Base-by-base conservation (phyloP, 2,797 vertebrate species). In the Argya squamiceps region DNA sequence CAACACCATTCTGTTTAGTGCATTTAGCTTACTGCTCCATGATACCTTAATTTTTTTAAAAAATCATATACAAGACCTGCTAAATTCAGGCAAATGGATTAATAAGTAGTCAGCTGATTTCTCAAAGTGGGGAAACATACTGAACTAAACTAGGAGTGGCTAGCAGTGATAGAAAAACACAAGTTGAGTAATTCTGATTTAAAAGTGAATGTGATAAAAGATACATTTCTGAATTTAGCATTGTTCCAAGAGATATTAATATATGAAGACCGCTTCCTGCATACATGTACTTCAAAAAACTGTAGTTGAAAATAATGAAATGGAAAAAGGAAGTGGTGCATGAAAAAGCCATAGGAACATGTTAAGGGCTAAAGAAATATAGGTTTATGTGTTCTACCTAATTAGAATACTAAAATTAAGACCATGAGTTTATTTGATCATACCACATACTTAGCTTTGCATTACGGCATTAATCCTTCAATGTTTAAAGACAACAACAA, bases 181-280 rank as follows among this genome's bases (percentile, higher is more conserved):
- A 73, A 73, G 49, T 10, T 7, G 9, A 69, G 9, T 9, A 44
- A 60, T 18, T 2, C 1, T 46, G 37, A 46, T 67, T 78, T 68
- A 22, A 58, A 90, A 77, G 73, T 27, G 2, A 26, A 15, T 39
- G 9, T 15, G 26, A 52, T 73, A 52, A 44, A 91, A 82, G 32
- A 75, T 17, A 5, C 3, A 19, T 41, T 12, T 76, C 37, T 75
- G 58, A 68, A 43, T 95, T 64, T 21, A 41, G 5, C n/a, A 34
- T 46, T 92, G 23, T 58, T 75, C 23, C 71, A 84, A 87, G 12
- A 6, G 10, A 32, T 50, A 41, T 13, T 68, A 53, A 70, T 83
- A 18, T 36, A 23, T 0, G 0, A 29, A 65, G 16, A 41, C 5
- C 6, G 44, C 12, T 71, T 78, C 39, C 39, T 7, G 2, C 34